Evolutionary conservation across 2,113 vertebrate species (phyloP).

Genomic region (Rutilus rutilus): DNA sequence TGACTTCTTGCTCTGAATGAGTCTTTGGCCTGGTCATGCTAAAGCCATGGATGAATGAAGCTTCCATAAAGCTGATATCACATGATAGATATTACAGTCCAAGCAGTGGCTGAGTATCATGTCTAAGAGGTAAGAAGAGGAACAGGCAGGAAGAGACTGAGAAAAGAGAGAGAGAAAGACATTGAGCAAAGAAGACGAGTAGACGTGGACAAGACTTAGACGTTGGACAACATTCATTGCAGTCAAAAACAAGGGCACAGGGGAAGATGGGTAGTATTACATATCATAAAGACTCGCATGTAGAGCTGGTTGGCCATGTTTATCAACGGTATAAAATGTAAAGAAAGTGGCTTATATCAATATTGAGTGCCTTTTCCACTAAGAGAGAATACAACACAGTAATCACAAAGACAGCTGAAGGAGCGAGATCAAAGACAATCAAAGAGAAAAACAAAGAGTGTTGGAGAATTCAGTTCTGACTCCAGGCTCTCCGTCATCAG

Average conservation of each 20-base stretch:
- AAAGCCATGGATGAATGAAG: conserved; percentile 33
- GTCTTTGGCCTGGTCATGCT: conserved; percentile 66
- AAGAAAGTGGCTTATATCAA: conserved; percentile 41
- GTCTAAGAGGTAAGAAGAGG: conserved; percentile 23
- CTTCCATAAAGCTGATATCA: conserved; percentile 25
- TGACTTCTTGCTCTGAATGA: conserved; percentile 13
- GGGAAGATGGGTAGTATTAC: neutral
- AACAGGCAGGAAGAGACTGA: conserved; percentile 7
- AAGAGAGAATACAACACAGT: conserved; percentile 13
- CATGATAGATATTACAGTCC: conserved; percentile 31
- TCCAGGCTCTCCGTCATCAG: conserved; percentile 15
- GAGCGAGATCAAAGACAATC: conserved; percentile 9
- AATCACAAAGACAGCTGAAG: conserved; percentile 14
- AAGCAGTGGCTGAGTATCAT: conserved; percentile 17
- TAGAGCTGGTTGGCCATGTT: conserved; percentile 15
- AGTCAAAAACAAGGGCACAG: neutral
- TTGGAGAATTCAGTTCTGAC: conserved; percentile 10
- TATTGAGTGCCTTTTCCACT: conserved; percentile 25
- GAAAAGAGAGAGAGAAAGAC: neutral
- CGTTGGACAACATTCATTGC: neutral
- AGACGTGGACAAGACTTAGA: neutral
- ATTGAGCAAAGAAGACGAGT: neutral
- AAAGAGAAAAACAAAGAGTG: conserved; percentile 25
- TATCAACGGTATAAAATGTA: conserved; percentile 37
- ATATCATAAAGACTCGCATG: conserved; percentile 18